Evolutionary conservation across 2,888 invertebrate species (phyloP).

Genomic region (Drosophila niveifrons): DNA sequence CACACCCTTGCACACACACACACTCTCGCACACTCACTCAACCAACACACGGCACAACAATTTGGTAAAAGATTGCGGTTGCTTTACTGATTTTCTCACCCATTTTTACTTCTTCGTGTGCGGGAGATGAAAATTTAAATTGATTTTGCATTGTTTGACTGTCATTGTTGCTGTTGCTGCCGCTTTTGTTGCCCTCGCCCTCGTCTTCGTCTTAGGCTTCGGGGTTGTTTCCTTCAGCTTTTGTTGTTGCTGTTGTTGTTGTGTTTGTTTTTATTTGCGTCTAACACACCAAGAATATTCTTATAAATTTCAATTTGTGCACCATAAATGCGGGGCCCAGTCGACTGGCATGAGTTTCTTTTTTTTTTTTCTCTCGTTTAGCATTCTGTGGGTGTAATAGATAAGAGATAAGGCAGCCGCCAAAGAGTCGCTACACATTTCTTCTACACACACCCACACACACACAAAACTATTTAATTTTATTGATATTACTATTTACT

Average conservation of each 20-base stretch:
- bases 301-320: slow-evolving; percentile 82
- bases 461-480: not conserved
- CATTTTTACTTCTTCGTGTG: slow-evolving; percentile 55
- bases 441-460: not conserved
- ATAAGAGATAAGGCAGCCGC: slow-evolving; percentile 14
- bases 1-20: slow-evolving; percentile 25
- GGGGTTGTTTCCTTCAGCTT: slow-evolving; percentile 44
- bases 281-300: slow-evolving; percentile 63
- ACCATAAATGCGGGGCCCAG: slow-evolving; percentile 46
- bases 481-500: not conserved
- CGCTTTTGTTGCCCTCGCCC: slow-evolving; percentile 59
- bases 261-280: slow-evolving; percentile 41
- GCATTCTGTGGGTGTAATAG: slow-evolving; percentile 25
- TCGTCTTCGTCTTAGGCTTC: slow-evolving; percentile 25
- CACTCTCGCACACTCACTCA: slow-evolving; percentile 16
- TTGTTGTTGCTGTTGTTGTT: slow-evolving; percentile 37
- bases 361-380: slow-evolving; percentile 3
- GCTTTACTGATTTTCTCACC: slow-evolving; percentile 81
- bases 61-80: slow-evolving; percentile 82
- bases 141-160: slow-evolving; percentile 81
- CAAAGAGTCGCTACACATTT: not conserved
- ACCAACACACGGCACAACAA: slow-evolving; percentile 62
- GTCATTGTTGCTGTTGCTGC: slow-evolving; percentile 74
- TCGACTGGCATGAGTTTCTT: slow-evolving; percentile 16
- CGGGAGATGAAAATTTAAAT: slow-evolving; percentile 81